Conservation (phyloP, 2,888 invertebrate genomes). For the Sycophila texana region DNA sequence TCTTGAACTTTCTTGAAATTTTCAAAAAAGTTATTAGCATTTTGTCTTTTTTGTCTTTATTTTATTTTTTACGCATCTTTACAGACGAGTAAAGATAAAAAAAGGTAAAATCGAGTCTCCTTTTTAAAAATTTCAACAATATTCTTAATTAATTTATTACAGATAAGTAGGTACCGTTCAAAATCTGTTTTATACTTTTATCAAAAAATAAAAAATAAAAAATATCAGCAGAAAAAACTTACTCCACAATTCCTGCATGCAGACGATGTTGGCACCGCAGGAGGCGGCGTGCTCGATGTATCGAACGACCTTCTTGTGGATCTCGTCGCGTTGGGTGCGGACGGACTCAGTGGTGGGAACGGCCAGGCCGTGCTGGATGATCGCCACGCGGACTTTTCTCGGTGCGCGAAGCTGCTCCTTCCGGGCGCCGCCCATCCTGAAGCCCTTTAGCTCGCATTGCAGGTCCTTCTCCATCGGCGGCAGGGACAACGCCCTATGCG, state of each 20-base stretch:
- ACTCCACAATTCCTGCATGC: conserved; percentile 99
- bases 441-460: conserved; percentile 86
- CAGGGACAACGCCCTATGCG: conserved; percentile 75
- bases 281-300: conserved; percentile 87
- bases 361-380: conserved; percentile 92
- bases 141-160: no score
- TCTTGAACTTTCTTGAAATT: no score
- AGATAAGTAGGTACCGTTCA: no score
- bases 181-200: no score
- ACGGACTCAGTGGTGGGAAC: conserved; percentile 85
- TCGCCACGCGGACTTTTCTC: conserved; percentile 86
- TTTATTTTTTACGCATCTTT: no score
- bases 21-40: no score
- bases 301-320: conserved; percentile 84
- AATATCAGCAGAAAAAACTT: conserved; percentile 69
- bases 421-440: conserved; percentile 80
- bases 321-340: conserved; percentile 84
- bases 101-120: no score
- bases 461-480: conserved; percentile 72
- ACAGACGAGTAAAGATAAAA: no score
- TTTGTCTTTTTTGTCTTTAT: no score
- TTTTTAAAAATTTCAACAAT: no score
- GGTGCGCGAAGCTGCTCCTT: conserved; percentile 84
- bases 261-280: conserved; percentile 90
- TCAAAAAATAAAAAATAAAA: no score